A percentile compares a stretch with the other conserved stretches of the same genome.
These are phyloP conservation scores for Dysmachus trigonus DNA, from an alignment of 2,888 invertebrate species.

Conservation along the genomic window DNA sequence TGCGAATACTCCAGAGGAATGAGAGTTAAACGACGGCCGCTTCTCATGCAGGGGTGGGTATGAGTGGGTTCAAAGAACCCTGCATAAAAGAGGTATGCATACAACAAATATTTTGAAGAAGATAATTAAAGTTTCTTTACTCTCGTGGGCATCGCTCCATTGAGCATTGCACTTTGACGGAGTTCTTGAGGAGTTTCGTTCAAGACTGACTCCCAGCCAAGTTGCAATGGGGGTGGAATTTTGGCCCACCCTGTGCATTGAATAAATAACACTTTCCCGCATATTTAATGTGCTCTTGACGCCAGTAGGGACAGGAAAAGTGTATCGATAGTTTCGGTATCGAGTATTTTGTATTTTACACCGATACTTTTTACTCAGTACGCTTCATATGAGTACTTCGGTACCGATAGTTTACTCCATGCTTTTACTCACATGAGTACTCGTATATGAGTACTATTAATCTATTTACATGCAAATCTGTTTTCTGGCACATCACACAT, in stretches of 20 bases:
- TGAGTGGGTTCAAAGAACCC: background rate
- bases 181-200: background rate
- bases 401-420: too few species aligned
- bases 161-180: background rate
- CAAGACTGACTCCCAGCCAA: background rate
- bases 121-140: background rate
- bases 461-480: too few species aligned
- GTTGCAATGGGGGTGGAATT: background rate
- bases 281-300: background rate
- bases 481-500: too few species aligned
- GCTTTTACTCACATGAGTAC: too few species aligned
- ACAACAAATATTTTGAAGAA: background rate
- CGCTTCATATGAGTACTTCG: too few species aligned
- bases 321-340: too few species aligned
- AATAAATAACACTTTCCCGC: background rate
- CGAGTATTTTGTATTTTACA: too few species aligned
- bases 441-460: too few species aligned
- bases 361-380: too few species aligned
- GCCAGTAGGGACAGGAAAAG: too few species aligned
- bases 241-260: background rate
- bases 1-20: background rate
- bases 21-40: background rate
- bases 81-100: background rate
- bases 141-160: background rate
- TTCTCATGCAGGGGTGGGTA: background rate